Evolutionary conservation across 2,797 vertebrate species (phyloP).

Genomic region (Leuciscus waleckii): DNA sequence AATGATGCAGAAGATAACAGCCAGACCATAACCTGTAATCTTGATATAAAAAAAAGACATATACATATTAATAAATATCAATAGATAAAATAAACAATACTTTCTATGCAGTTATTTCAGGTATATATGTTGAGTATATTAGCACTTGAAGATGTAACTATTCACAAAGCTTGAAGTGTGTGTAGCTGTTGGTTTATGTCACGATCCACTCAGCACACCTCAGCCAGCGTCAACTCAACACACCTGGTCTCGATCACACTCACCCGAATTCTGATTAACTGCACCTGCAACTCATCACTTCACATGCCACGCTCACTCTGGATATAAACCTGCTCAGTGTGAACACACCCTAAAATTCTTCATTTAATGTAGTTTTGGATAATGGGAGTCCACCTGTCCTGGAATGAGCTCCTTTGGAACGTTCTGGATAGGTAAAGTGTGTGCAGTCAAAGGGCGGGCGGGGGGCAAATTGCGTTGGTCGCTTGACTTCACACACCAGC

Average conservation of each 20-base stretch:
- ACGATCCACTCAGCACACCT: too few relatives aligned
- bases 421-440: slow-evolving; percentile 58
- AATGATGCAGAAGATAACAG: too few relatives aligned
- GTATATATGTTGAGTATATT: neutral
- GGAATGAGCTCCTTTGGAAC: slow-evolving; percentile 66
- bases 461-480: slow-evolving; percentile 58
- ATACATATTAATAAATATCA: too few relatives aligned
- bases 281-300: too few relatives aligned
- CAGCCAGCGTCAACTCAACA: too few relatives aligned
- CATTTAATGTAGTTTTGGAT: neutral
- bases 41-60: too few relatives aligned
- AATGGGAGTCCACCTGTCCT: slow-evolving; percentile 61
- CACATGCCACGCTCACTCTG: too few relatives aligned
- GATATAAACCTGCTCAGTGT: neutral
- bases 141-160: neutral
- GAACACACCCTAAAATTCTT: neutral
- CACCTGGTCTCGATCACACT: too few relatives aligned
- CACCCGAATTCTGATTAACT: too few relatives aligned
- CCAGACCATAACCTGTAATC: too few relatives aligned
- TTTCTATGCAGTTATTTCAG: neutral
- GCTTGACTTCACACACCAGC: slow-evolving; percentile 69
- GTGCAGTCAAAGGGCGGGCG: slow-evolving; percentile 49
- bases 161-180: neutral
- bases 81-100: neutral
- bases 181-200: neutral